Base-by-base conservation (phyloP, 2,113 vertebrate species). In the Dicentrarchus labrax region DNA sequence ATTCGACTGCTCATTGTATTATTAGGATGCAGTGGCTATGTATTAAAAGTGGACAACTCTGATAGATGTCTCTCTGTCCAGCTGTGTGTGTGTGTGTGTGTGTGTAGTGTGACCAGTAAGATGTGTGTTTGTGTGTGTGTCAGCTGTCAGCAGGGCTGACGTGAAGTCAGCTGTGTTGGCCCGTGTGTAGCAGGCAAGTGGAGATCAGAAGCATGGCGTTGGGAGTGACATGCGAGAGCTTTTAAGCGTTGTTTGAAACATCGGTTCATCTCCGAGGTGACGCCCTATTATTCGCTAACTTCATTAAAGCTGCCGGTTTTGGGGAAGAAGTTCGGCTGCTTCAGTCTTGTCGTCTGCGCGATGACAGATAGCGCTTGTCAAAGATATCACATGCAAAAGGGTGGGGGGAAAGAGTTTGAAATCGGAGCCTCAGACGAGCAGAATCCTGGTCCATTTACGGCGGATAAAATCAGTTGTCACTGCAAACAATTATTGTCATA, bases 401-500 rank as follows among this genome's bases (percentile, higher is more conserved):
- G 45, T 12, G 43, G 11, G 1, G 15, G 4, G 15, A 38, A 66
- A 41, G 5, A 39, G 48, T 67, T 54, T 47, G 62, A 60, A 21
- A 69, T 6, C 45, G 6, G 45, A 76, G 80, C 36, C 53, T 8
- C 22, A 51, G 53, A 76, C 41, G 30, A 0, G 47, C 43, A 30
- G 36, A 65, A 2, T 69, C 21, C 45, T 48, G 17, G 57, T 68
- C 71, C 5, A 65, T 69, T 80, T 21, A 50, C 65, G 54, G 16
- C 22, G 80, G 9, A 53, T 45, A 19, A 86, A 86, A 59, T 86
- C 87, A 70, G 50, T 41, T 72, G 75, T 89, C 83, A 83, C 30
- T 0, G 0, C 5, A 0, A 65, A 90, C 90, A 92, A 90, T 88
- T 54, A 80, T 70, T 91, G 91, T 91, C 87, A 92, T 24, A 91